A percentile compares a stretch with the other conserved stretches of the same genome.
Evolutionary conservation across 2,888 invertebrate genomes (phyloP).

Genomic region (Chrysina gloriosa): DNA sequence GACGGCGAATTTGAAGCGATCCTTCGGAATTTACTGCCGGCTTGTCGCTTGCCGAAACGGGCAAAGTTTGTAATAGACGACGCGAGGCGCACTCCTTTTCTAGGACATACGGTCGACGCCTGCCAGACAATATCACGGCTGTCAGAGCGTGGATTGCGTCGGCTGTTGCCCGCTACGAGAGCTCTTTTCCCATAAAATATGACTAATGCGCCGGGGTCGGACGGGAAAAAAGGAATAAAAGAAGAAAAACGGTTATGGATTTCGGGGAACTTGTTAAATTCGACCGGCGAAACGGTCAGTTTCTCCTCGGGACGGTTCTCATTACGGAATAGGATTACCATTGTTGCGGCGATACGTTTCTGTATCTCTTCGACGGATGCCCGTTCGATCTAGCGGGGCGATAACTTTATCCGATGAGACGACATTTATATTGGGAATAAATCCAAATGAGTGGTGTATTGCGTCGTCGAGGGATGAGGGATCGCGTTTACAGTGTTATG

Average conservation of each 20-base stretch:
- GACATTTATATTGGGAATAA: slow-evolving; percentile 20
- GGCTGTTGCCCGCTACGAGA: background rate
- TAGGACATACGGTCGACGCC: background rate
- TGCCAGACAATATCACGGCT: slow-evolving; percentile 28
- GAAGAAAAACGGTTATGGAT: slow-evolving; percentile 35
- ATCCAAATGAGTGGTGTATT: background rate
- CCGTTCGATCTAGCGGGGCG: background rate
- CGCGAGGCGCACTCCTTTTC: background rate
- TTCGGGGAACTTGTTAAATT: slow-evolving; percentile 26
- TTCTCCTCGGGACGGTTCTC: background rate
- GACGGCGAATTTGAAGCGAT: no score
- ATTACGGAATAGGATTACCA: slow-evolving; percentile 29
- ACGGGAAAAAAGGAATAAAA: slow-evolving; percentile 20
- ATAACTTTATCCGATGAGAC: slow-evolving; percentile 16
- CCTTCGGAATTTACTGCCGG: slow-evolving; percentile 16
- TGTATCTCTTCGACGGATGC: background rate
- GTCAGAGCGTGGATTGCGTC: slow-evolving; percentile 18
- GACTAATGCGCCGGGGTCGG: slow-evolving; percentile 30
- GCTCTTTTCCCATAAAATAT: slow-evolving; percentile 25
- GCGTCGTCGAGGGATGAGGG: no score
- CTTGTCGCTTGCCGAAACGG: slow-evolving; percentile 1
- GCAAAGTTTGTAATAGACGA: slow-evolving; percentile 22
- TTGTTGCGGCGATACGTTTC: slow-evolving; percentile 4
- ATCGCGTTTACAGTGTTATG: no score
- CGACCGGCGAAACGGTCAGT: background rate